Evolutionary conservation across 2,113 vertebrate genomes (phyloP).

Genomic region (Malurus cyaneus): DNA sequence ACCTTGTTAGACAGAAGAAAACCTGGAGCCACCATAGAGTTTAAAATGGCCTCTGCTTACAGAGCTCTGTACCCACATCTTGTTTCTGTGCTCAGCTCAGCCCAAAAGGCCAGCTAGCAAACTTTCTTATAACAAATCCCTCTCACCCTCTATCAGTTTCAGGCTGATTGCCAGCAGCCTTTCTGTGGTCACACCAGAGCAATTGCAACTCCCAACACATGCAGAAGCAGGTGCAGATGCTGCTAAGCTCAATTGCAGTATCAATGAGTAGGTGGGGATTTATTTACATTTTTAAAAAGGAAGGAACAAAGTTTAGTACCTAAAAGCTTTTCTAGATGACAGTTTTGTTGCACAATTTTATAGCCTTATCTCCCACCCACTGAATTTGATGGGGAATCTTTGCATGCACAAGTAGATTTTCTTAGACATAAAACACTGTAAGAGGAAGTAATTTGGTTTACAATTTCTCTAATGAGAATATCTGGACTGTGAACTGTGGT

Average conservation of each 20-base stretch:
- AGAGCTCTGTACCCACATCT: not conserved
- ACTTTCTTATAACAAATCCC: not conserved
- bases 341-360: not conserved
- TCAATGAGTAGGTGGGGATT: not conserved
- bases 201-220: not conserved
- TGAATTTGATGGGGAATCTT: not conserved
- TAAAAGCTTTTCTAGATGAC: not conserved
- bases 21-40: not conserved
- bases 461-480: not conserved
- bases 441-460: constrained; percentile 44
- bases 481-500: not conserved
- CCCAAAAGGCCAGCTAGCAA: not conserved
- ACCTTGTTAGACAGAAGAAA: not conserved
- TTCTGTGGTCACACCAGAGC: not conserved
- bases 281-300: not conserved
- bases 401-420: not conserved
- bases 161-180: not conserved
- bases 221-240: not conserved
- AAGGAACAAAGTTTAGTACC: not conserved
- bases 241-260: not conserved
- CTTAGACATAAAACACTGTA: not conserved
- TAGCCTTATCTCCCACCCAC: not conserved
- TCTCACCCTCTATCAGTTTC: not conserved
- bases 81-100: fast-evolving
- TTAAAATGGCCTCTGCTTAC: fast-evolving